Evolutionary conservation across 1,140 invertebrate species (phyloP), one percentile per base, ranked within the genome.

Genomic region (Danaus melanippus): DNA sequence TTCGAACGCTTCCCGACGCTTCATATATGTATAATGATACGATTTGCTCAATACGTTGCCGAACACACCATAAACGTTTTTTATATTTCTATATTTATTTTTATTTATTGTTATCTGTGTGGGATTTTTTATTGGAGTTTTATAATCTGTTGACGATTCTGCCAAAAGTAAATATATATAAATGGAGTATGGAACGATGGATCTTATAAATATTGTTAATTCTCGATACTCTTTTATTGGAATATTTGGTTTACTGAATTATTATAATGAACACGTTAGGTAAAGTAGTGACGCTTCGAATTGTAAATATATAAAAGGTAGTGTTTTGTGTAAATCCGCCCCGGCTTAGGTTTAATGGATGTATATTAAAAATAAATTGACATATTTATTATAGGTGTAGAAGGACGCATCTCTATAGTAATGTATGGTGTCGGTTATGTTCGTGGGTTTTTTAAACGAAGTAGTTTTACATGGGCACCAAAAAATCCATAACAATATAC

Each of bases 31-130:
- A 72, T 63, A 69, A 69, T 67, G 55, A 79, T 74, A 82, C 76
- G 78, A 81, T 69, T 77, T 76, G 79, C 74, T 81, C 76, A 81
- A 79, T 84, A 49, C 70, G 78, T 84, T 84, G 80, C 80, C 49
- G 68, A 60, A 50, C 58, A 60, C 49, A 60, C 57, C 60, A 65
- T 68, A 65, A 62, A 43, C 15, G 15, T 12, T 42, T 59, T 59
- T 63, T 56, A 54, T 60, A 64, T 40, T 40, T 63, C 40, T 46
- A 45, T 42, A 12, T 57, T 46, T 51, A 46, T 54, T 45, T 40
- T 50, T 50, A 42, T 48, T 56, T 44, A 32, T 47, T 48, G 46
- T 48, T 58, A 58, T 53, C 53, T 52, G 47, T 58, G 39, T 53
- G 21, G 21, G 6, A 32, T 4, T 32, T 32, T 32, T 32, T 32